Conservation (phyloP, 1,140 invertebrate genomes). For the Philopotamus ludificatus region DNA sequence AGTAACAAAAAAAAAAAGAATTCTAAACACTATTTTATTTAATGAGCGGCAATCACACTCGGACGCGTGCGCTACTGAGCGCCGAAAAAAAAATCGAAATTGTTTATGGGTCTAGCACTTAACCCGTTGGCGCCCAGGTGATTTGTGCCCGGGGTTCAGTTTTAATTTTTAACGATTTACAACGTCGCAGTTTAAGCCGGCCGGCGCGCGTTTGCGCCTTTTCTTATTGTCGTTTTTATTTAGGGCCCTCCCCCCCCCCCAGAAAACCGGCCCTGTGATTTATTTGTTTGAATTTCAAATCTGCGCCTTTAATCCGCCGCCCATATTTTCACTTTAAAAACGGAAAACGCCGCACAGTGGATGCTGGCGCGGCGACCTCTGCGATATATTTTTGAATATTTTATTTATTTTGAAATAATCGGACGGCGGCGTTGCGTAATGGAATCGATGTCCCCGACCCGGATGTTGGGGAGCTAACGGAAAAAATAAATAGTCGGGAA, state of each 20-base stretch:
- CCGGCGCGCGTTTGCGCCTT: background rate
- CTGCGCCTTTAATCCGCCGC: conserved; percentile 1
- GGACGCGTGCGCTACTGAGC: no score
- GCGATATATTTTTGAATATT: no score
- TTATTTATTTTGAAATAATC: no score
- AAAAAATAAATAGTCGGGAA: background rate
- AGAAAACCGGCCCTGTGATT: conserved; percentile 9
- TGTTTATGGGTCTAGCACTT: background rate
- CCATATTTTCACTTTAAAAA: no score
- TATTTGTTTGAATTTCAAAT: conserved; percentile 25
- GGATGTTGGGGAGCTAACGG: background rate
- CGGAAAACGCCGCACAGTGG: no score
- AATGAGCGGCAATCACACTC: no score
- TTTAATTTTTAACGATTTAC: conserved; percentile 25
- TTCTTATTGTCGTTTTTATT: conserved; percentile 21
- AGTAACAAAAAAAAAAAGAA: no score
- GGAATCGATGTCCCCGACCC: no score
- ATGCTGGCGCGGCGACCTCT: no score
- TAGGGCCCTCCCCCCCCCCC: background rate
- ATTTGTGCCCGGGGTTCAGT: conserved; percentile 5
- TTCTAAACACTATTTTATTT: no score
- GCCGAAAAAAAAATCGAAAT: background rate
- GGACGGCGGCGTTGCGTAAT: no score
- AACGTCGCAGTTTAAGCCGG: background rate
- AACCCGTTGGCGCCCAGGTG: background rate